A percentile compares a stretch with the other conserved stretches of the same genome.
Evolutionary conservation across 2,113 vertebrate genomes (phyloP).

Genomic region (Addax nasomaculatus): DNA sequence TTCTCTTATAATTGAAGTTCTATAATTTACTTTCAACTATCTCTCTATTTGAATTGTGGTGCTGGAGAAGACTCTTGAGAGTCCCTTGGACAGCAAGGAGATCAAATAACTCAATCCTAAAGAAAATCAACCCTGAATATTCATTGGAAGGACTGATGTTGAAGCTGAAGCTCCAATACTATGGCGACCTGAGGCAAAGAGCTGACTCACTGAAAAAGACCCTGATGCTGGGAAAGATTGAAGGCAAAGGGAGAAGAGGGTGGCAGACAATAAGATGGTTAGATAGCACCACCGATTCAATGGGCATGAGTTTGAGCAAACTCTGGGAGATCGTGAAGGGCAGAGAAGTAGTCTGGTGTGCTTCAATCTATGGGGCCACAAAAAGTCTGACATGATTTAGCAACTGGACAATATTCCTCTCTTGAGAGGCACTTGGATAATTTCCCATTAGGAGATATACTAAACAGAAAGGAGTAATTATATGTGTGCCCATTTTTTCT

Average conservation of each 20-base stretch:
- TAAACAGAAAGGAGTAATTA: background rate
- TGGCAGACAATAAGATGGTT: background rate
- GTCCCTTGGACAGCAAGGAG: background rate
- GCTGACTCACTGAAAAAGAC: background rate
- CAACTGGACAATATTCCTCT: background rate
- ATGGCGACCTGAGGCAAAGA: background rate
- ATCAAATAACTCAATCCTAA: background rate
- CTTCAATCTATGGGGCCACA: background rate
- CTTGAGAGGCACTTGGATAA: background rate
- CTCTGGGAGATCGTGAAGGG: background rate
- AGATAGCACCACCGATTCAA: background rate
- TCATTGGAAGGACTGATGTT: background rate
- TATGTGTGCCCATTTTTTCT: background rate
- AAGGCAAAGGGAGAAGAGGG: background rate
- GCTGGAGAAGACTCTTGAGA: background rate
- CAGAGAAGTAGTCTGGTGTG: background rate
- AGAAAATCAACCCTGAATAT: background rate
- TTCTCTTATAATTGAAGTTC: background rate
- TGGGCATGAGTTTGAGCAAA: background rate
- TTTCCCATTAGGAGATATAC: background rate
- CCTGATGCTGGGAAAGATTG: background rate
- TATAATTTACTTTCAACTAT: background rate
- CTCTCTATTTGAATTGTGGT: background rate
- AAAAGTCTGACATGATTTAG: background rate
- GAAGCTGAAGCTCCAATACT: background rate